Evolutionary conservation across 37 sponge, comb jelly and placozoan genomes (phyloP), one percentile per base, ranked within the genome.

Genomic region (Bolinopsis microptera): DNA sequence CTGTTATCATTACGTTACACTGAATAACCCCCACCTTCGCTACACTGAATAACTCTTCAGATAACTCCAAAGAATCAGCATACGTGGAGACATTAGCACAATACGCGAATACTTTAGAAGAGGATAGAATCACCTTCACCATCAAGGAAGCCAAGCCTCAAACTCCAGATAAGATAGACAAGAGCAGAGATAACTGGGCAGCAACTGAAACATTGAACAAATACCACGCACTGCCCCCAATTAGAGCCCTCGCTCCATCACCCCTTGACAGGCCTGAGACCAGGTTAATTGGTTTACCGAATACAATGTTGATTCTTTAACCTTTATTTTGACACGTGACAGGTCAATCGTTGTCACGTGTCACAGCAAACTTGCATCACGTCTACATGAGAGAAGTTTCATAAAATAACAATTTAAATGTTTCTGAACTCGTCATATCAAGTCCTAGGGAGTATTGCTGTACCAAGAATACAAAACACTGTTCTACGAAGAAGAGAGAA

Each of bases 71-170:
- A 40, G 90, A 86, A 40, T 41, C 32, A 39, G 48, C 41, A 24
- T 86, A 48, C 35, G 36, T 86, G 18, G 18, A 23, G 30, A 61
- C 90, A 40, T 27, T 41, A 23, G 90, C 90, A 9, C 25, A 39
- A 28, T 86, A 48, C 31, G 90, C 8, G 22, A 40, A 86, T 41
- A 48, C 41, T 0, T 26, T 41, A 26, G 90, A 86, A 38, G 67
- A 86, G 90, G 90, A 86, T n/a, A 24, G n/a, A 0, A 86, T 86
- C 90, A 86, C 90, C 27, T 86, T 86, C 22, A 86, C 90, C 24
- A 86, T 86, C 40, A 27, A 24, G 13, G 90, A 86, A 38, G 67
- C 32, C 38, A 86, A 86, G 30, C 90, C 90, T 13, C 40, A 38
- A 39, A 86, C 90, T 16, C 90, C 90, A 38, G 61, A 86, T 39